Conservation (phyloP, 1,140 invertebrate genomes). For the Sarcophaga bullata region DNA sequence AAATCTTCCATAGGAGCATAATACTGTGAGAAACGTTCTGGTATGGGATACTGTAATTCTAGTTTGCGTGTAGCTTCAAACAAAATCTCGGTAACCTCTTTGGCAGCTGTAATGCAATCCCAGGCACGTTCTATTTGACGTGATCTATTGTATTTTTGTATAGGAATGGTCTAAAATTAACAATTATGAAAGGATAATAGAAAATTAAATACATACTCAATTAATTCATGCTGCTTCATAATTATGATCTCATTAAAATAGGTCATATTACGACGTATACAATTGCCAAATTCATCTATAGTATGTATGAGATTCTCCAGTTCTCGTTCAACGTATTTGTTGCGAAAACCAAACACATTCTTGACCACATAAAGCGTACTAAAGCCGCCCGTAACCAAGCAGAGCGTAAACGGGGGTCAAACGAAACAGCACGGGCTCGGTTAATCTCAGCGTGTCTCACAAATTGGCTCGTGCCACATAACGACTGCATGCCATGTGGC, state of each 20-base stretch:
- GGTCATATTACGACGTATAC: slow-evolving; percentile 62
- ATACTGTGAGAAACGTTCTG: slow-evolving; percentile 52
- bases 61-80: slow-evolving; percentile 63
- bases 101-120: slow-evolving; percentile 63
- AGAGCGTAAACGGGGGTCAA: slow-evolving; percentile 51
- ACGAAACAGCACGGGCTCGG: slow-evolving; percentile 52
- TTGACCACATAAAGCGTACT: slow-evolving; percentile 55
- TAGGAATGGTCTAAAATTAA: background rate
- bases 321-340: slow-evolving; percentile 60
- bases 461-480: slow-evolving; percentile 54
- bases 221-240: slow-evolving; percentile 61
- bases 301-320: slow-evolving; percentile 57
- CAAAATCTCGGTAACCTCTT: slow-evolving; percentile 62
- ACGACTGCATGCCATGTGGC: slow-evolving; percentile 54
- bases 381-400: slow-evolving; percentile 53
- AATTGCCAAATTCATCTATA: slow-evolving; percentile 64
- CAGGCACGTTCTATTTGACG: slow-evolving; percentile 62
- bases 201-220: slow-evolving; percentile 53
- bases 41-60: slow-evolving; percentile 57
- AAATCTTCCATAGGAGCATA: slow-evolving; percentile 64
- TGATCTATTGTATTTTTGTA: slow-evolving; percentile 50
- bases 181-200: background rate
- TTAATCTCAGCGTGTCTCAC: slow-evolving; percentile 60
- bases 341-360: slow-evolving; percentile 59
- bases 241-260: slow-evolving; percentile 65